phyloP scores from a whole-genome alignment of 2,797 vertebrate genomes.

The Phylloscopus collybita region DNA sequence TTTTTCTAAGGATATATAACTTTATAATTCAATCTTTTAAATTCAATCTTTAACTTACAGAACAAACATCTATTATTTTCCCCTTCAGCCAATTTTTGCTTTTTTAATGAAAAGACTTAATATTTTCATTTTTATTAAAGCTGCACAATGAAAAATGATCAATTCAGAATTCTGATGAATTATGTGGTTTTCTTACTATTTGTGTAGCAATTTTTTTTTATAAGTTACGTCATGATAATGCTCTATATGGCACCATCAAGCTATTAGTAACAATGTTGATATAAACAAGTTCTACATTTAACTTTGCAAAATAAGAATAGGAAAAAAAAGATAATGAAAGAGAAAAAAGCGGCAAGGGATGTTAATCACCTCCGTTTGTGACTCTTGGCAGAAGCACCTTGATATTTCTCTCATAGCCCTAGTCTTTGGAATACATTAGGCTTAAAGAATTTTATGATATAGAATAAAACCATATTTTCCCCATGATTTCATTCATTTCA shows the following conservation, averaged over 20 bases:
- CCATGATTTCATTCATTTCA: neutral
- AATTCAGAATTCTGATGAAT: neutral
- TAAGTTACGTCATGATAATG: neutral
- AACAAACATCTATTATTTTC: neutral
- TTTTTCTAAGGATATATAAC: neutral
- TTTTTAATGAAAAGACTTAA: neutral
- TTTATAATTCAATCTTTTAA: conserved; percentile 6
- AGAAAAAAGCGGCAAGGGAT: neutral
- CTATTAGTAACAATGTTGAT: neutral
- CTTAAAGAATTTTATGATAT: neutral
- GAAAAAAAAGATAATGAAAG: neutral
- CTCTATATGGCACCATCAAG: neutral
- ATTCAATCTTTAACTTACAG: neutral
- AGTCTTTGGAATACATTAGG: neutral
- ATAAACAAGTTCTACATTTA: neutral
- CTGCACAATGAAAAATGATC: neutral
- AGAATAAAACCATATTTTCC: neutral
- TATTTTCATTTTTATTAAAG: neutral
- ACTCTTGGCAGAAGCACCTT: neutral
- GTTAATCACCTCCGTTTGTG: neutral
- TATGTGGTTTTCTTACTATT: neutral
- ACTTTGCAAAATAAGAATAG: neutral
- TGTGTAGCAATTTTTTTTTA: neutral
- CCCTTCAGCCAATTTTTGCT: neutral
- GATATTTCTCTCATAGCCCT: neutral